Base-by-base conservation (phyloP, 1,140 invertebrate species). In the Antheraea pernyi region DNA sequence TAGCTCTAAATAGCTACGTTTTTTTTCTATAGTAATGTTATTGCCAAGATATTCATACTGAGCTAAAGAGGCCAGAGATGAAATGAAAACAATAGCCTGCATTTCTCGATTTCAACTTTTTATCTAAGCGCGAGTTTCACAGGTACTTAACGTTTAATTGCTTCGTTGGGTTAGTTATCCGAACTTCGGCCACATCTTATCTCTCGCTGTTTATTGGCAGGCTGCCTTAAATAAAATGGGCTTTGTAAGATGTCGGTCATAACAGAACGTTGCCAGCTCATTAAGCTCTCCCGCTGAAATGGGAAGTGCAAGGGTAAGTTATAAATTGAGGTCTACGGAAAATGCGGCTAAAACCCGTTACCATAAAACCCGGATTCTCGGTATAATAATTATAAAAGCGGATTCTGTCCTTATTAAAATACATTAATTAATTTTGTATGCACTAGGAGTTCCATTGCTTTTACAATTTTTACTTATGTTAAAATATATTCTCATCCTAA, bases 221-320 rank as follows among this genome's bases (percentile, higher is more conserved):
- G 36, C 30, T 81, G 82, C 81, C 79, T 79, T 77, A 78, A 81
- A 84, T 78, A 82, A 84, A 81, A 77, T 68, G 72, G 66, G 65
- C 69, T 68, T 74, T 80, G 72, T 80, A 77, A 70, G 68, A 69
- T 66, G 59, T 65, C 59, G 39, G 71, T 73, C 73, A 75, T 77
- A 78, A 78, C 73, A 70, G 61, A 71, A 68, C 70, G 71, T 65
- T 73, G 76, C 74, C 70, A 73, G 70, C 63, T 77, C 75, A 72
- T 81, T 81, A 78, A 76, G 73, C 67, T 67, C 46, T 58, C n/a
- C 69, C 66, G 19, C 74, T 66, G 69, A 74, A 72, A 72, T 72
- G 70, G 68, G 72, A 80, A 74, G 78, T 74, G 68, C 46, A 76
- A 61, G 67, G 74, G 59, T 59, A 61, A 37, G 48, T 64, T 65